Evolutionary conservation across 2,113 vertebrate genomes (phyloP).

Genomic region (Pollimyrus isidori): DNA sequence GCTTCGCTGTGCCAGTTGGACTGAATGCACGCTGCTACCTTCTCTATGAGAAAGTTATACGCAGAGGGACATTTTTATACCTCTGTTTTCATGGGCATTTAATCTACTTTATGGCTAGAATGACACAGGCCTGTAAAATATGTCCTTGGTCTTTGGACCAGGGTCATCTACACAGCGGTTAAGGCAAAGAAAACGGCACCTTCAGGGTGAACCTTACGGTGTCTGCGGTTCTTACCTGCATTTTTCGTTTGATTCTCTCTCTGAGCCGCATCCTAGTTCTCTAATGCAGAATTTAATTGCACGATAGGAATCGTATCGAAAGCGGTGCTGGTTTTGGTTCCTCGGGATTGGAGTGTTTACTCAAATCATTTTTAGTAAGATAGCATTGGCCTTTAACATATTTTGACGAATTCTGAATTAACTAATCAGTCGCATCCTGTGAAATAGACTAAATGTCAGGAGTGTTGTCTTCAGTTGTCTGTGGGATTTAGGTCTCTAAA

Average conservation of each 20-base stretch:
- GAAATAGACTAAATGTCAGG: constrained; percentile 23
- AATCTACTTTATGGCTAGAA: not conserved
- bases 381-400: not conserved
- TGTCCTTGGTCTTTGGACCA: not conserved
- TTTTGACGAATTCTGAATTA: not conserved
- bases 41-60: not conserved
- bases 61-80: not conserved
- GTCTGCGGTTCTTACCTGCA: not conserved
- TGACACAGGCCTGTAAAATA: not conserved
- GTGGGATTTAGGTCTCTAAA: constrained; percentile 27
- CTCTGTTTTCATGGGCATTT: not conserved
- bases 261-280: not conserved
- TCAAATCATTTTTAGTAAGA: not conserved
- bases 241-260: not conserved
- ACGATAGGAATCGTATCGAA: not conserved
- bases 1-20: not conserved
- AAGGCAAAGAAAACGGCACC: not conserved
- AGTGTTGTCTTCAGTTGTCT: constrained; percentile 18
- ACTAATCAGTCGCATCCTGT: not conserved
- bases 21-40: not conserved
- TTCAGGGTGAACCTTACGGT: not conserved
- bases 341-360: not conserved
- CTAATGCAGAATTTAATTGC: not conserved
- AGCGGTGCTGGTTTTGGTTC: not conserved
- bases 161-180: not conserved